A percentile compares a stretch with the other conserved stretches of the same genome.
These are phyloP conservation scores for Drosophila bocki DNA, from an alignment of 1,140 invertebrate species.

Conservation along the genomic window DNA sequence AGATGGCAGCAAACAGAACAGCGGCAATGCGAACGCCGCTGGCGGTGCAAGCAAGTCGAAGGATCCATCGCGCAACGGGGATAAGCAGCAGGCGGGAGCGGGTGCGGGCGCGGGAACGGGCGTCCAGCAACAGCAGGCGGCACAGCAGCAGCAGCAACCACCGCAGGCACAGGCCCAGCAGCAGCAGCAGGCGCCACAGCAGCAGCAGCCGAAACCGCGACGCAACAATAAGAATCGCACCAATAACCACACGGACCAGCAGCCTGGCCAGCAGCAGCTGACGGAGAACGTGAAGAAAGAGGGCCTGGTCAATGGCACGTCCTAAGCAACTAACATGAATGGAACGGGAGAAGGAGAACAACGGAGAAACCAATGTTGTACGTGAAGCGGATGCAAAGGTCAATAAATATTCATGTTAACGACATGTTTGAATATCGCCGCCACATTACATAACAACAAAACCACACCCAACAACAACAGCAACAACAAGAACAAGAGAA, in stretches of 20 bases:
- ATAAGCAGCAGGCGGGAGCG: slow-evolving; percentile 47
- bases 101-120: slow-evolving; percentile 15
- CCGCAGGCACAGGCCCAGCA: slow-evolving; percentile 41
- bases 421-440: slow-evolving; percentile 39
- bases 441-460: slow-evolving; percentile 32
- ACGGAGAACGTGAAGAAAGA: slow-evolving; percentile 76
- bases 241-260: slow-evolving; percentile 75
- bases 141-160: slow-evolving; percentile 28
- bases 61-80: slow-evolving; percentile 56
- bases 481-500: slow-evolving; percentile 27
- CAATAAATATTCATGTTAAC: slow-evolving; percentile 66
- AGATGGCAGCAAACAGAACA: slow-evolving; percentile 76
- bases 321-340: slow-evolving; percentile 57
- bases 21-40: slow-evolving; percentile 63
- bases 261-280: slow-evolving; percentile 51
- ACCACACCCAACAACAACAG: slow-evolving; percentile 11
- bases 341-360: slow-evolving; percentile 17
- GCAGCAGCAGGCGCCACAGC: slow-evolving; percentile 52
- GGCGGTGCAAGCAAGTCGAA: slow-evolving; percentile 64
- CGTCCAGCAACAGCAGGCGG: slow-evolving; percentile 36
- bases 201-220: slow-evolving; percentile 75
- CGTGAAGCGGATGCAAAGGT: slow-evolving; percentile 44
- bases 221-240: slow-evolving; percentile 80
- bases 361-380: slow-evolving; percentile 32
- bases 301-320: slow-evolving; percentile 81